Evolutionary conservation across 2,797 vertebrate species (phyloP), one percentile per base, ranked within the genome.

Genomic region (Botia almorhae): DNA sequence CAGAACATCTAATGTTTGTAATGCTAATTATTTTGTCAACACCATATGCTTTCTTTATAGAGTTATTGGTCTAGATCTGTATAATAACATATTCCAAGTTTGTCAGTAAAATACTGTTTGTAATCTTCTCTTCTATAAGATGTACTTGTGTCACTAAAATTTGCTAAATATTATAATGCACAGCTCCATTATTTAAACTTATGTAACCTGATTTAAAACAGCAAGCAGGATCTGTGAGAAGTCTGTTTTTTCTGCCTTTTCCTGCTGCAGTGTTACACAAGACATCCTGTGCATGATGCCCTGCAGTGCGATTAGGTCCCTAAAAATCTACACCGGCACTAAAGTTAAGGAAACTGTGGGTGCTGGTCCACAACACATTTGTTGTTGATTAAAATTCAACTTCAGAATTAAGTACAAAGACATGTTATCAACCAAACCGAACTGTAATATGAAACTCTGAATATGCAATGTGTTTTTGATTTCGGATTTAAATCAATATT

Each of bases 201-300:
- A 17, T 51, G 74, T 17, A 65, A 76, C 50, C 16, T 53, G 17
- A n/a, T n/a, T 39, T 65, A 29, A 21, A 69, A 70, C 19, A 61
- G 39, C 60, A 55, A 23, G 21, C 26, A 33, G 67, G 72, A 63
- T 16, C 10, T 36, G 43, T 7, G 29, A 78, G 68, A 63, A 79
- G 7, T 48, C 51, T 74, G 43, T 74, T 55, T 19, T 76, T 84
- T 58, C 50, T 80, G 58, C 61, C 33, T 79, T 67, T 72, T 81
- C 56, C 50, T 75, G 3, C 77, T 17, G 26, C 48, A 61, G 69
- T 80, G 61, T 56, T 74, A 77, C 64, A 76, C 26, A 82, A 76
- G 73, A 85, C 80, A 82, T 79, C 33, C 73, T 77, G 63, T 48
- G 48, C 61, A 53, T 51, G 74, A 68, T 76, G 74, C 26, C 68